phyloP scores from a whole-genome alignment of 1,140 invertebrate species.

The Bombus sibiricus region DNA sequence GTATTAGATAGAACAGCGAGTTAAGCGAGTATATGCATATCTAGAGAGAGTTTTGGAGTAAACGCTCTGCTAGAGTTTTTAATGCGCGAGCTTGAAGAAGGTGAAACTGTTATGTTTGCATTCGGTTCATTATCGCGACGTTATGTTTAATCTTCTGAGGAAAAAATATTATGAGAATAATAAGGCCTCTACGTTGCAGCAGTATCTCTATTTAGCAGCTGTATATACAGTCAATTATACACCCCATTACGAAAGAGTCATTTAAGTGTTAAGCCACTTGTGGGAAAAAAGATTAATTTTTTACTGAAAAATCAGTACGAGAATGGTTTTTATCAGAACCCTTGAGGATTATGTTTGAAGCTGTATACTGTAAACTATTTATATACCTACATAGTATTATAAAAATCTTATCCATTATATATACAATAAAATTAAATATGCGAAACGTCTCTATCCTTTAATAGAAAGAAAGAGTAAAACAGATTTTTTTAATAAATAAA shows the following conservation, averaged over 20 bases:
- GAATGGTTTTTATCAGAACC: too few relatives aligned
- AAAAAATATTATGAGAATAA: background rate
- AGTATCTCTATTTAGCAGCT: background rate
- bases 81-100: background rate
- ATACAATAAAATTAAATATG: too few relatives aligned
- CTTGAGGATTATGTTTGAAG: too few relatives aligned
- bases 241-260: too few relatives aligned
- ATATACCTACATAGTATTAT: too few relatives aligned
- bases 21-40: background rate
- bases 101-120: background rate
- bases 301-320: too few relatives aligned
- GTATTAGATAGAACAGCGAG: constrained; percentile 12
- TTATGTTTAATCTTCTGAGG: background rate
- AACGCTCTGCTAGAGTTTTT: background rate
- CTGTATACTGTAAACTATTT: too few relatives aligned
- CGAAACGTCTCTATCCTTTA: background rate
- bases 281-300: too few relatives aligned
- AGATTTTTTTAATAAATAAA: background rate
- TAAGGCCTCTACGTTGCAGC: background rate
- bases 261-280: background rate
- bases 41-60: background rate
- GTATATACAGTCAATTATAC: too few relatives aligned
- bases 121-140: constrained; percentile 1
- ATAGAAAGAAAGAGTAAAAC: background rate
- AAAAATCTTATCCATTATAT: too few relatives aligned